Percentiles rank a stretch among this genome's conserved stretches.
phyloP scores from a whole-genome alignment of 64 coral and sea anemone genomes.

The Montipora sp. region DNA sequence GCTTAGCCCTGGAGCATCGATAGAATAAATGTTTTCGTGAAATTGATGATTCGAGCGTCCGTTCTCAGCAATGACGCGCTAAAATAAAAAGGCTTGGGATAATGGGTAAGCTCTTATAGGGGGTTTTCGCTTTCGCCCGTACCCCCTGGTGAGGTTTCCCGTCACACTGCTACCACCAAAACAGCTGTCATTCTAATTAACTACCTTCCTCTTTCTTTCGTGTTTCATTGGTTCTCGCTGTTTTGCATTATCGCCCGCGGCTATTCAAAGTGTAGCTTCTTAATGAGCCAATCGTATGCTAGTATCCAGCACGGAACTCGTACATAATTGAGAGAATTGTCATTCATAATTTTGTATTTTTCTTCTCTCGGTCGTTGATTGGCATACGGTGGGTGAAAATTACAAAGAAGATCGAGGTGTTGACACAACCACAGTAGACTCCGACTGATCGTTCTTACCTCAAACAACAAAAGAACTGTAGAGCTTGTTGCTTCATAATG shows the following conservation, averaged over 20 bases:
- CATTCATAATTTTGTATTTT: constrained; percentile 62
- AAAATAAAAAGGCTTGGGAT: constrained; percentile 23
- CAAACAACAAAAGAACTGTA: constrained; percentile 75
- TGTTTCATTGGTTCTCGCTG: constrained; percentile 79
- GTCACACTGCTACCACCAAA: constrained; percentile 72
- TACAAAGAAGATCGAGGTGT: constrained; percentile 64
- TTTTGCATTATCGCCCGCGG: constrained; percentile 74
- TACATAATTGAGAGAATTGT: constrained; percentile 89
- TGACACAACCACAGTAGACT: constrained; percentile 45
- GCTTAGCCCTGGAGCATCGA: neutral
- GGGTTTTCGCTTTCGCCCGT: constrained; percentile 59
- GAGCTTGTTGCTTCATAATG: constrained; percentile 66
- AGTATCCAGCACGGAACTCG: constrained; percentile 55
- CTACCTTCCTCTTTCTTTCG: constrained; percentile 74
- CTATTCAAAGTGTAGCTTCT: constrained; percentile 63
- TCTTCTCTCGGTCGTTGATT: constrained; percentile 42
- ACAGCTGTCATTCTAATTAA: constrained; percentile 99
- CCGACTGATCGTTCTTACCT: constrained; percentile 88
- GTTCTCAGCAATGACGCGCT: constrained; percentile 25
- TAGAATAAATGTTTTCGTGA: neutral
- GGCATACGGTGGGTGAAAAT: constrained; percentile 41
- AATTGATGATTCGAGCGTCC: neutral
- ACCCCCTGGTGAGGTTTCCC: constrained; percentile 78
- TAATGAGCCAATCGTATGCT: constrained; percentile 61
- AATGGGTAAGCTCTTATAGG: constrained; percentile 83